Evolutionary conservation across 2,113 vertebrate genomes (phyloP).

Genomic region (Grammomys surdaster): DNA sequence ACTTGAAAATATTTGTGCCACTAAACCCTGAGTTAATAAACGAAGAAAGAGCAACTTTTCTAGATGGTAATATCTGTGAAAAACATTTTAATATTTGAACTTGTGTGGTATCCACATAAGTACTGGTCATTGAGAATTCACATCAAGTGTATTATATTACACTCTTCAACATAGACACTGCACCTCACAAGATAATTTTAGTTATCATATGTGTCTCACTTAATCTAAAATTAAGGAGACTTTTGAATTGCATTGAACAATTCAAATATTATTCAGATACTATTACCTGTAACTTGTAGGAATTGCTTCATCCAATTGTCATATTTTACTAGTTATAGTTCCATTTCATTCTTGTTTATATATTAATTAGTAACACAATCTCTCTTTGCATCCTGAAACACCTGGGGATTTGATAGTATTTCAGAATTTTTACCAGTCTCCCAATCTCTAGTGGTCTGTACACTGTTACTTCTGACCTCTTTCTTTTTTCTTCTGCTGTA

Average conservation of each 20-base stretch:
- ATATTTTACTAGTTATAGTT: background rate
- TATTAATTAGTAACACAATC: background rate
- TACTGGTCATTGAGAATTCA: background rate
- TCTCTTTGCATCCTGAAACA: background rate
- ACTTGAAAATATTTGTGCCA: background rate
- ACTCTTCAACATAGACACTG: background rate
- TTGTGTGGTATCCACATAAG: background rate
- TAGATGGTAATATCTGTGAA: background rate
- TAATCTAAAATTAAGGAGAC: background rate
- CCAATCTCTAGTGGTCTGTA: background rate
- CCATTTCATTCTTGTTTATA: background rate
- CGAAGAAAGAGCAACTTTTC: background rate
- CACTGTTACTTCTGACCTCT: rapidly evolving
- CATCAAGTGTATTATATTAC: too few species aligned
- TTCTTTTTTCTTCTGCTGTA: background rate
- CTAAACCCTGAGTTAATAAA: background rate
- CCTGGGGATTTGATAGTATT: rapidly evolving
- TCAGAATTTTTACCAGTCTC: background rate
- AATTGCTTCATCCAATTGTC: background rate
- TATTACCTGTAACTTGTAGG: background rate
- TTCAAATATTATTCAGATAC: background rate
- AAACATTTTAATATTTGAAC: background rate
- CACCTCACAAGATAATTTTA: background rate
- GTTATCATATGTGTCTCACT: background rate
- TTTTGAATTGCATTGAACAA: background rate